Evolutionary conservation across 2,797 vertebrate genomes (phyloP).

Genomic region (Salarias fasciatus): DNA sequence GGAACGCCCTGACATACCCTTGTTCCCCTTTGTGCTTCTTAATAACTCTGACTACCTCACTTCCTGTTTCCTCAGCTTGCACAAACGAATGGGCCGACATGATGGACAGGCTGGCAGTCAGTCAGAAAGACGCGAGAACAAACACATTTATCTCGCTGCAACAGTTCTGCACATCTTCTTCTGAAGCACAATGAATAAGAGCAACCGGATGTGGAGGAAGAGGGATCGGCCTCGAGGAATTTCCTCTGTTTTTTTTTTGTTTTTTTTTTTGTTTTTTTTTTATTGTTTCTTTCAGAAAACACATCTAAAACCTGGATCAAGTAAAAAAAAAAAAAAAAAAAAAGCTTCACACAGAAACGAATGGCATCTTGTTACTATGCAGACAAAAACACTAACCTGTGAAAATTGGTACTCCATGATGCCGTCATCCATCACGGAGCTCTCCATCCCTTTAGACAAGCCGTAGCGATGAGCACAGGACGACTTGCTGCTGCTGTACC

Average conservation of each 20-base stretch:
- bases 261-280: no score
- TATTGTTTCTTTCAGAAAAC: no score
- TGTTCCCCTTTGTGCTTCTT: constrained; percentile 25
- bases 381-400: constrained; percentile 83
- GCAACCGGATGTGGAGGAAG: no score
- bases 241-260: no score
- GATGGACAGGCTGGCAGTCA: constrained; percentile 5
- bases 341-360: no score
- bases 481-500: constrained; percentile 86
- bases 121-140: neutral
- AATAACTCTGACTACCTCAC: constrained; percentile 29
- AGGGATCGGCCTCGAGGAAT: no score
- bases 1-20: neutral
- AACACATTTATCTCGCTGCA: constrained; percentile 7
- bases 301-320: no score
- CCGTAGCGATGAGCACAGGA: constrained; percentile 89
- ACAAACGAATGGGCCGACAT: constrained; percentile 26
- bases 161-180: constrained; percentile 13
- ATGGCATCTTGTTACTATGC: no score
- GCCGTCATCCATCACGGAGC: constrained; percentile 90
- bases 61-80: constrained; percentile 58
- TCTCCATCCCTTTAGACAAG: constrained; percentile 86
- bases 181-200: no score
- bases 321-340: neutral
- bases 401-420: constrained; percentile 93